These are phyloP conservation scores for Theropithecus gelada DNA, from an alignment of 2,113 vertebrate genomes.

Conservation along the genomic window DNA sequence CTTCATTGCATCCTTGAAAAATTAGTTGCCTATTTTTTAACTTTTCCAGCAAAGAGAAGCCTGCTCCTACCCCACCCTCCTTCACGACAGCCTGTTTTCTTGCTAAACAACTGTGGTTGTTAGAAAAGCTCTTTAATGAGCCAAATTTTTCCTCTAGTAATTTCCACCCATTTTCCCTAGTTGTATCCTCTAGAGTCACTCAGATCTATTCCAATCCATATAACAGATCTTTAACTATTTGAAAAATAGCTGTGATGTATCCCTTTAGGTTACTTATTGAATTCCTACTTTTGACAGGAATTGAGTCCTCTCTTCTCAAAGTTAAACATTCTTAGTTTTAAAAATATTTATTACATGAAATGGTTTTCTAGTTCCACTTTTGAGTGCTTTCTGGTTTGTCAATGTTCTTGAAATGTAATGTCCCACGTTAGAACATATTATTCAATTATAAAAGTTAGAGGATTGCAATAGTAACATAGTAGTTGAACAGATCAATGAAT, in stretches of 20 bases:
- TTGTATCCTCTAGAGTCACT: constrained; percentile 2
- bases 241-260: not conserved
- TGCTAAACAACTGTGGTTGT: not conserved
- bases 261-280: not conserved
- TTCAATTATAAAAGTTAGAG: constrained; percentile 33
- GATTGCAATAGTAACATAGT: not conserved
- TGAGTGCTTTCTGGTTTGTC: constrained; percentile 36
- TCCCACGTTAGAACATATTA: not conserved
- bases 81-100: not conserved
- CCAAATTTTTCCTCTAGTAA: not conserved
- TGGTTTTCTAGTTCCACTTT: constrained; percentile 30
- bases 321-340: constrained; percentile 7
- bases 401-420: constrained; percentile 22
- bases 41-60: not conserved
- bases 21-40: not conserved
- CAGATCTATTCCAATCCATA: not conserved
- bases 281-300: not conserved
- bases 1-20: not conserved
- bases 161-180: not conserved
- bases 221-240: constrained; percentile 8
- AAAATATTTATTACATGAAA: constrained; percentile 16
- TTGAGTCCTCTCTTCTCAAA: constrained; percentile 45
- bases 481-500: not conserved
- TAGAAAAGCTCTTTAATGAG: not conserved
- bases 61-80: not conserved